phyloP scores from a whole-genome alignment of 2,113 vertebrate genomes.

The Plotosus lineatus region DNA sequence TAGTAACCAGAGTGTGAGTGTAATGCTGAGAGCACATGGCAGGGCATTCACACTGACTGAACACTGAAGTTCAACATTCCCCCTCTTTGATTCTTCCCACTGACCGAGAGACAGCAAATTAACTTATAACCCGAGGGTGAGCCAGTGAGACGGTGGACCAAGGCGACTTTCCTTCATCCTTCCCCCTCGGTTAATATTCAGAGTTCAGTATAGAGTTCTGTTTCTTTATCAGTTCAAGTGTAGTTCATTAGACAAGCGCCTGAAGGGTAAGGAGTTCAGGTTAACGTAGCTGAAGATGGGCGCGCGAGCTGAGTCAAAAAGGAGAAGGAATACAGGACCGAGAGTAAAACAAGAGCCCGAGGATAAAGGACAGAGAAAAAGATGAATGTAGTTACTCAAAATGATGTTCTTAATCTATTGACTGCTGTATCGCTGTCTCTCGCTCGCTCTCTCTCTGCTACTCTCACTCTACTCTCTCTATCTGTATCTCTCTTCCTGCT shows the following conservation, averaged over 20 bases:
- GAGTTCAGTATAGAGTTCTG: not conserved
- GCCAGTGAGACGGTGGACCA: not conserved
- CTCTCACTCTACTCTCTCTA: no score
- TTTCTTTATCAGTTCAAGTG: not conserved
- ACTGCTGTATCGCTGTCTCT: not conserved
- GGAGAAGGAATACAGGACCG: no score
- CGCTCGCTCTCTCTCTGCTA: not conserved
- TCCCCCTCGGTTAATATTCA: not conserved
- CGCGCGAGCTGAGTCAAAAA: not conserved
- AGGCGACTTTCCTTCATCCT: not conserved
- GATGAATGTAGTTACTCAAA: not conserved
- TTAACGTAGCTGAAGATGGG: not conserved
- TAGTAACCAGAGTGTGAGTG: slow-evolving; percentile 6
- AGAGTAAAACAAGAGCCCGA: not conserved
- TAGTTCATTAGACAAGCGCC: not conserved
- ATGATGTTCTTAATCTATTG: not conserved
- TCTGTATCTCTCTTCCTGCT: not conserved
- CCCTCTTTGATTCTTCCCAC: not conserved
- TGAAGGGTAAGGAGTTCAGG: not conserved
- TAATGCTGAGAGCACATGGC: slow-evolving; percentile 29
- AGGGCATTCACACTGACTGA: slow-evolving; percentile 27
- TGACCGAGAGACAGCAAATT: slow-evolving; percentile 40
- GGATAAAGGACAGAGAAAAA: not conserved
- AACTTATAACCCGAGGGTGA: slow-evolving; percentile 18
- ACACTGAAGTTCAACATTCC: slow-evolving; percentile 13